A percentile compares a stretch with the other conserved stretches of the same genome.
These are phyloP conservation scores for Adelphocoris suturalis DNA, from an alignment of 2,888 invertebrate genomes.

Conservation along the genomic window DNA sequence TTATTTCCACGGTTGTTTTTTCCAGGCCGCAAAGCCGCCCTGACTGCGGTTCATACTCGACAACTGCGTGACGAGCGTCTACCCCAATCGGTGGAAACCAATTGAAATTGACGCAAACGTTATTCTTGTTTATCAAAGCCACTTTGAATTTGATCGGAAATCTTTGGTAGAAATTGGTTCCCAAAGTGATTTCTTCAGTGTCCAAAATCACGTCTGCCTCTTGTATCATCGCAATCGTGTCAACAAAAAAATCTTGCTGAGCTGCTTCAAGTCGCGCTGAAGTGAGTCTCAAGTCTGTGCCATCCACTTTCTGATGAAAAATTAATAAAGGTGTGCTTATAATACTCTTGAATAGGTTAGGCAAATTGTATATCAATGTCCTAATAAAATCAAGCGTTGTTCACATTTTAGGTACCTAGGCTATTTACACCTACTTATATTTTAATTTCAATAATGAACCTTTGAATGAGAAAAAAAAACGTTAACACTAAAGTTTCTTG, in stretches of 20 bases:
- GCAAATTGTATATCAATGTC: too few relatives aligned
- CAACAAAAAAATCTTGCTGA: slow-evolving; percentile 30
- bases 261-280: slow-evolving; percentile 15
- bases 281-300: slow-evolving; percentile 42
- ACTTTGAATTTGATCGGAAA: slow-evolving; percentile 56
- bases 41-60: slow-evolving; percentile 37
- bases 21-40: slow-evolving; percentile 30
- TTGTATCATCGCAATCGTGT: slow-evolving; percentile 53
- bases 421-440: too few relatives aligned
- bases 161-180: slow-evolving; percentile 44
- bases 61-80: slow-evolving; percentile 42
- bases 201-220: slow-evolving; percentile 43
- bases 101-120: slow-evolving; percentile 52
- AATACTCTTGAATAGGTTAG: too few relatives aligned
- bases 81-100: slow-evolving; percentile 49
- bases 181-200: not conserved
- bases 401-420: too few relatives aligned
- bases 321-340: not conserved
- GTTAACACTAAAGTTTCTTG: too few relatives aligned
- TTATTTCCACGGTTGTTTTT: slow-evolving; percentile 3
- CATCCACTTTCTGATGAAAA: not conserved
- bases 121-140: slow-evolving; percentile 48
- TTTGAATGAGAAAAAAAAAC: too few relatives aligned
- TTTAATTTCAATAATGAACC: too few relatives aligned
- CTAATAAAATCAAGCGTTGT: too few relatives aligned